These are phyloP conservation scores for Nothobranchius kuhntae DNA, from an alignment of 2,113 vertebrate species.

Conservation along the genomic window DNA sequence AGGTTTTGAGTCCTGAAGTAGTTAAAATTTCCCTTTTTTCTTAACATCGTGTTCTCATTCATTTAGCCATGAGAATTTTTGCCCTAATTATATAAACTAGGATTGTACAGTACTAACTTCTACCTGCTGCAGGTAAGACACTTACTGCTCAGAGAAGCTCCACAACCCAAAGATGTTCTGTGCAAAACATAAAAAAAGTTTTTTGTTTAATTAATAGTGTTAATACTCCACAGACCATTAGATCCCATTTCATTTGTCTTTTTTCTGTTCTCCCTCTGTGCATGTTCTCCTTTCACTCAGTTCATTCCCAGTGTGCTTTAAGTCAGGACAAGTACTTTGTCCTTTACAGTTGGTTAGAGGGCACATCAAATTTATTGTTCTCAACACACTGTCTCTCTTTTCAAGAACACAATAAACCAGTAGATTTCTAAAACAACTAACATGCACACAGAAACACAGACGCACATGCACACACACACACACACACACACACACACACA, in stretches of 20 bases:
- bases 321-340: conserved; percentile 56
- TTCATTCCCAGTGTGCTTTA: conserved; percentile 40
- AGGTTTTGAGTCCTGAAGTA: no score
- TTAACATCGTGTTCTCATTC: not conserved
- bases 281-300: conserved; percentile 4
- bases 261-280: conserved; percentile 10
- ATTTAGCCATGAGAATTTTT: not conserved
- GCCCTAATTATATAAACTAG: not conserved
- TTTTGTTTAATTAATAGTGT: not conserved
- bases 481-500: no score
- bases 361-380: conserved; percentile 51
- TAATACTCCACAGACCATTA: conserved; percentile 43
- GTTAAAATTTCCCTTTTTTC: no score
- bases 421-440: conserved; percentile 25
- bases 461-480: not conserved
- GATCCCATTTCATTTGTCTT: conserved; percentile 11
- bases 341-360: conserved; percentile 72
- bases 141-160: not conserved
- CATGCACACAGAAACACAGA: conserved; percentile 8
- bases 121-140: not conserved
- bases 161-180: not conserved
- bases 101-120: not conserved
- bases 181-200: not conserved
- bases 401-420: conserved; percentile 31
- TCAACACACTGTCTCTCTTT: conserved; percentile 21